These are phyloP conservation scores for Notiomystis cincta DNA, from an alignment of 2,113 vertebrate species.

Conservation along the genomic window DNA sequence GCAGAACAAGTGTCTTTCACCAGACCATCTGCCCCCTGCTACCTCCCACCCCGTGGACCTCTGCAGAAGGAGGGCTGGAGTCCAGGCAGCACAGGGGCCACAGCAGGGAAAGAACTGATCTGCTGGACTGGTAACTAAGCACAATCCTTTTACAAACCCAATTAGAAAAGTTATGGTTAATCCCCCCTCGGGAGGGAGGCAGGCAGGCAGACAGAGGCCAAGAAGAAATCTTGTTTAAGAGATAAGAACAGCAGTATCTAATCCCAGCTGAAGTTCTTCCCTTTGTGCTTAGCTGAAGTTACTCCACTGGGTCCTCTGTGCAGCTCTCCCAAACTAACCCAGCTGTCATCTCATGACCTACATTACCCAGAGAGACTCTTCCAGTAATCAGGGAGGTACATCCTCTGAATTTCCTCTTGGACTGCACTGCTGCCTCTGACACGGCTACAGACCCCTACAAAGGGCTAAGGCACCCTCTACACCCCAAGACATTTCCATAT, in stretches of 20 bases:
- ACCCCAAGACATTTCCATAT: not conserved
- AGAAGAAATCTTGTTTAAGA: not conserved
- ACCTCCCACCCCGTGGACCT: not conserved
- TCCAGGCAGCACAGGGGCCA: not conserved
- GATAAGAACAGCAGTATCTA: not conserved
- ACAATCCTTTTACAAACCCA: not conserved
- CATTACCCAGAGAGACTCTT: fast-evolving
- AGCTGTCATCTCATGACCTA: not conserved
- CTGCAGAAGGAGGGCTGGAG: not conserved
- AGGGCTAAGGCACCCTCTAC: not conserved
- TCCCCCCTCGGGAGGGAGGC: not conserved
- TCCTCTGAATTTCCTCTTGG: not conserved
- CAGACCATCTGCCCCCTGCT: not conserved
- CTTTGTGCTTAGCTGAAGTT: not conserved
- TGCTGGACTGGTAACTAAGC: not conserved
- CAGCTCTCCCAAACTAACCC: not conserved
- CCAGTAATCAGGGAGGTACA: not conserved
- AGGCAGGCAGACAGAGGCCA: not conserved
- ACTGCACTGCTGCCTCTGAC: not conserved
- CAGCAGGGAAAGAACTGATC: not conserved
- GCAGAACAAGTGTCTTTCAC: not conserved
- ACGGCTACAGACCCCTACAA: not conserved
- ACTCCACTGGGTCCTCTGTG: not conserved
- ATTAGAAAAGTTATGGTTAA: not conserved
- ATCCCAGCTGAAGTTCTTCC: not conserved